Conservation (phyloP, 2,888 invertebrate species). For the Merodon equestris region DNA sequence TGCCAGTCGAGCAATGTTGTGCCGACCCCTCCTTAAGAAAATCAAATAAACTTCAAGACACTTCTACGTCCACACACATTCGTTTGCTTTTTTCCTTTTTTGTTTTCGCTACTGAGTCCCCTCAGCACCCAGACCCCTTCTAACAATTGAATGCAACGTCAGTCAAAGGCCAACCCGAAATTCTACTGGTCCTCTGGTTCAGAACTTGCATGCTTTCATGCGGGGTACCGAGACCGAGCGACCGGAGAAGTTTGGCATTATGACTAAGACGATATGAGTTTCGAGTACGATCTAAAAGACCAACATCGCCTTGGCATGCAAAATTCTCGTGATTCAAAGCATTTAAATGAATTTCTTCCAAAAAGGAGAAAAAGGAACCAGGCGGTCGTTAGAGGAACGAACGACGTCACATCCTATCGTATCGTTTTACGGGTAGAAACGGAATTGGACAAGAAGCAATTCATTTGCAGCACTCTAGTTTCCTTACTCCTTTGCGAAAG, state of each 20-base stretch:
- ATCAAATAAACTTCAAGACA: constrained; percentile 67
- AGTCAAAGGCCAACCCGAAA: constrained; percentile 51
- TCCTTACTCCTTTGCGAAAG: too few relatives aligned
- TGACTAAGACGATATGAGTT: background rate
- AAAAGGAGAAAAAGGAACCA: too few relatives aligned
- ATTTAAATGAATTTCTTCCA: too few relatives aligned
- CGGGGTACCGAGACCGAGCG: constrained; percentile 17
- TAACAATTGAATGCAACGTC: constrained; percentile 48
- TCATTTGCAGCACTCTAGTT: constrained; percentile 34
- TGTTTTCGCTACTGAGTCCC: background rate
- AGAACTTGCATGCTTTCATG: background rate
- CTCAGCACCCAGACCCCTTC: background rate
- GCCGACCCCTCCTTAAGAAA: constrained; percentile 50
- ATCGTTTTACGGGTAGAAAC: constrained; percentile 12
- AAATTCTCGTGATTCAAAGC: background rate
- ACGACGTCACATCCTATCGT: background rate
- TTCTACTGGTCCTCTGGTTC: constrained; percentile 10
- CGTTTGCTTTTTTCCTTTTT: background rate
- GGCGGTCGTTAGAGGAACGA: background rate
- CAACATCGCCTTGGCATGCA: constrained; percentile 24
- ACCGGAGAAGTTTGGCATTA: constrained; percentile 11
- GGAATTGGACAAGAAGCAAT: constrained; percentile 50
- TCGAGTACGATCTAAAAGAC: too few relatives aligned
- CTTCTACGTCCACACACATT: constrained; percentile 46
- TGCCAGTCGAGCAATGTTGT: constrained; percentile 25